Conservation (phyloP, 2,888 invertebrate species). For the Drosophila prolongata region DNA sequence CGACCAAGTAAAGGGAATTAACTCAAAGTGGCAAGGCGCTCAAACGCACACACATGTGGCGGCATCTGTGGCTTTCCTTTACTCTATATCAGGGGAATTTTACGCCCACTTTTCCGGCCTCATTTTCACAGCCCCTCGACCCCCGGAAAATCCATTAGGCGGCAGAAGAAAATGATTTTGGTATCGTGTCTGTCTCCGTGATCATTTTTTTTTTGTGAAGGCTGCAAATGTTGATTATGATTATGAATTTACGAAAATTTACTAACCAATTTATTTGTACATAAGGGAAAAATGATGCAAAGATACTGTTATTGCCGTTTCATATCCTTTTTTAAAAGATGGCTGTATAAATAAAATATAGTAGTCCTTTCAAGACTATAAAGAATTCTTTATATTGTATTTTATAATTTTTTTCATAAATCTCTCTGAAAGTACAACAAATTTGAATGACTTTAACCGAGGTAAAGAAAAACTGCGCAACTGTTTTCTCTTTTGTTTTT, state of each 20-base stretch:
- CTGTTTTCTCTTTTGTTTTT: neutral
- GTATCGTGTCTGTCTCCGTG: slow-evolving; percentile 4
- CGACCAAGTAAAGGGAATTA: slow-evolving; percentile 69
- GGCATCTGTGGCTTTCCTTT: slow-evolving; percentile 35
- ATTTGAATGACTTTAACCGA: too few species aligned
- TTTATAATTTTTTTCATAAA: neutral
- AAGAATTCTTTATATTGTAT: too few species aligned
- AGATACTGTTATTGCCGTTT: neutral
- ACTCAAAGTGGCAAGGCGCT: slow-evolving; percentile 56
- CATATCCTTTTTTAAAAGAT: too few species aligned
- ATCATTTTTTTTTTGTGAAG: slow-evolving; percentile 37
- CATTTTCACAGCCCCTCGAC: neutral
- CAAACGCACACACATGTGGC: slow-evolving; percentile 23
- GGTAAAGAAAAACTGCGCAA: neutral
- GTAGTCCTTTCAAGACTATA: too few species aligned
- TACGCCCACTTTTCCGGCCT: slow-evolving; percentile 6
- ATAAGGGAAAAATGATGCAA: neutral
- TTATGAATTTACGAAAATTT: slow-evolving; percentile 17
- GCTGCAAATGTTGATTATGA: slow-evolving; percentile 43
- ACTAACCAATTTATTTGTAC: slow-evolving; percentile 5
- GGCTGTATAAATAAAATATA: too few species aligned
- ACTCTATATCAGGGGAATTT: slow-evolving; percentile 32
- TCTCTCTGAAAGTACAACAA: too few species aligned
- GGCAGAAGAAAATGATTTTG: slow-evolving; percentile 34
- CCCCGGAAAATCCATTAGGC: slow-evolving; percentile 26